phyloP scores from a whole-genome alignment of 2,888 invertebrate genomes.

The Hirtodrosophila trivittata region DNA sequence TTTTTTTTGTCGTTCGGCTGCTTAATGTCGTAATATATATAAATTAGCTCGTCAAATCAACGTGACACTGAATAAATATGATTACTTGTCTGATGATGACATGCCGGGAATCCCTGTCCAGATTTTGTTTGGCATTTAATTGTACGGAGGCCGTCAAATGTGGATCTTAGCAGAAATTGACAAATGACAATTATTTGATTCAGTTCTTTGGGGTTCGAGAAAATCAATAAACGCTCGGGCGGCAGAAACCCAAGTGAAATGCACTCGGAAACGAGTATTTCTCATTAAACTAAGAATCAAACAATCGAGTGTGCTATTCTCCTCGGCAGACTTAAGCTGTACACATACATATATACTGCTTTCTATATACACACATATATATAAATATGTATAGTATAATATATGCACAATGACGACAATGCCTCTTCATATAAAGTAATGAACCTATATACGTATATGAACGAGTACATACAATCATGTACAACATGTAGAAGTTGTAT shows the following conservation, averaged over 20 bases:
- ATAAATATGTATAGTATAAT: conserved; percentile 29
- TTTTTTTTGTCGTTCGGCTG: conserved; percentile 8
- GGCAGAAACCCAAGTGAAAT: conserved; percentile 4
- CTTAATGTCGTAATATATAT: conserved; percentile 31
- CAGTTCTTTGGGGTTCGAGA: conserved; percentile 17
- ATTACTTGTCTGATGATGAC: conserved; percentile 58
- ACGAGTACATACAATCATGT: conserved; percentile 5
- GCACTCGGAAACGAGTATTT: conserved; percentile 26
- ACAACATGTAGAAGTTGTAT: not conserved
- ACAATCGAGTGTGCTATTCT: conserved; percentile 6
- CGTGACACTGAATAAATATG: conserved; percentile 42
- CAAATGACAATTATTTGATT: conserved; percentile 7
- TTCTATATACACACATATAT: conserved; percentile 9
- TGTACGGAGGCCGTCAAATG: conserved; percentile 53
- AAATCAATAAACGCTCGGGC: conserved; percentile 54
- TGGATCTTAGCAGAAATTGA: conserved; percentile 37
- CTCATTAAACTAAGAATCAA: conserved; percentile 34
- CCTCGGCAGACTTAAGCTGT: not conserved
- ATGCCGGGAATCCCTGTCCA: conserved; percentile 70
- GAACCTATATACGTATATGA: conserved; percentile 16
- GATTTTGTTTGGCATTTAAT: conserved; percentile 67
- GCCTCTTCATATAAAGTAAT: conserved; percentile 27
- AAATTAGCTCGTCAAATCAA: conserved; percentile 53
- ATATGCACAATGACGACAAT: conserved; percentile 28
- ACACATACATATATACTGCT: conserved; percentile 13